Percentiles rank a stretch among this genome's conserved stretches.
Conservation (phyloP, 2,113 vertebrate genomes). For the Gnathonemus longibarbis region DNA sequence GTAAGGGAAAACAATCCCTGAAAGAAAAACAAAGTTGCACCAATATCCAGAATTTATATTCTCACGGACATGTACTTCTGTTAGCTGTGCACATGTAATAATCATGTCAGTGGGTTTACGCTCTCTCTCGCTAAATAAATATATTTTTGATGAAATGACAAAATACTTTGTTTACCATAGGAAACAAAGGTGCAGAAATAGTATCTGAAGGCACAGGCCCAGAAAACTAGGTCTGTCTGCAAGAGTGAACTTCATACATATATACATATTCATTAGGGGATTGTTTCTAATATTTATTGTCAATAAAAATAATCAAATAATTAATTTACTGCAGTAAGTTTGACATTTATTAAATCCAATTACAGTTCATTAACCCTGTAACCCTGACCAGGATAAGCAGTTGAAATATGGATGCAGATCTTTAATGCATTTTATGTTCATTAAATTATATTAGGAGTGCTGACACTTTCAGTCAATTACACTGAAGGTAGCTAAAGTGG, state of each 20-base stretch:
- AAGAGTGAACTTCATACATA: background rate
- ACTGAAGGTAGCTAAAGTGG: background rate
- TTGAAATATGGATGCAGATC: background rate
- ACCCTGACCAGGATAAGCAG: background rate
- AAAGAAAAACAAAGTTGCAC: background rate
- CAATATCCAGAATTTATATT: background rate
- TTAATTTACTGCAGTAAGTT: background rate
- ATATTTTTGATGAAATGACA: background rate
- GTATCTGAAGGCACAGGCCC: background rate
- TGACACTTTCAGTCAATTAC: background rate
- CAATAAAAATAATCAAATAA: background rate
- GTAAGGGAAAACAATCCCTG: conserved; percentile 87
- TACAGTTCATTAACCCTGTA: background rate
- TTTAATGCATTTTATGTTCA: background rate
- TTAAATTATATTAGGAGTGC: background rate
- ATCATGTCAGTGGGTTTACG: background rate
- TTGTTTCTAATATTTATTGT: background rate
- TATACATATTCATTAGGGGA: background rate
- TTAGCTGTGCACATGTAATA: background rate
- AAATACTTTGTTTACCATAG: background rate
- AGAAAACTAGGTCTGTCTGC: background rate
- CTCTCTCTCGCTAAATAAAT: background rate
- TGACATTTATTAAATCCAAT: background rate
- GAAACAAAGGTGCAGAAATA: background rate
- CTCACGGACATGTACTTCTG: background rate